These are phyloP conservation scores for Sesamia nonagrioides DNA, from an alignment of 1,140 invertebrate species.

Conservation along the genomic window DNA sequence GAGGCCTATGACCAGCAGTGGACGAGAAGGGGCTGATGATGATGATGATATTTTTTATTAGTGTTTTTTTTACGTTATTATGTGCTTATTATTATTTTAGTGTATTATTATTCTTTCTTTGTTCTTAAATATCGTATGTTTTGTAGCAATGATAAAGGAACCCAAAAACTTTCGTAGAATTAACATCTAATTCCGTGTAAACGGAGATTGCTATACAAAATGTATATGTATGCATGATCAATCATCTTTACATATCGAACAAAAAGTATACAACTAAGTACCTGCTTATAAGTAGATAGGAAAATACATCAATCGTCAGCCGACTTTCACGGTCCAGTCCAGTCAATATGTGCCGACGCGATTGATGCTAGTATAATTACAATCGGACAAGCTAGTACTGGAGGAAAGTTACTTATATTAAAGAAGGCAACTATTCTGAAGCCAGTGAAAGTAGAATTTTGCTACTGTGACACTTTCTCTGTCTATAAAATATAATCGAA, in stretches of 20 bases:
- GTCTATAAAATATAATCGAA: constrained; percentile 38
- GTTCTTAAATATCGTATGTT: no score
- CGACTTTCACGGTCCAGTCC: constrained; percentile 39
- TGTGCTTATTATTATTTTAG: no score
- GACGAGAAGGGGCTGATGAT: no score
- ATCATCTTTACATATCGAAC: constrained; percentile 6
- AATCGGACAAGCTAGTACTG: constrained; percentile 35
- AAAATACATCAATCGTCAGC: background rate
- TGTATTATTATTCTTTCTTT: no score
- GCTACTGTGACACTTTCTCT: constrained; percentile 45
- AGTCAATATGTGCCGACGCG: constrained; percentile 13
- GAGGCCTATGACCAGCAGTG: no score
- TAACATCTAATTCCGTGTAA: background rate
- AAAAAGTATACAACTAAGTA: constrained; percentile 10
- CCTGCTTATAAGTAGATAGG: background rate
- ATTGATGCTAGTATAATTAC: constrained; percentile 42
- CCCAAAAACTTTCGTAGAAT: no score
- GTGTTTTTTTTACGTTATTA: no score
- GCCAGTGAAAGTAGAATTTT: constrained; percentile 35
- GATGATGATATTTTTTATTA: no score
- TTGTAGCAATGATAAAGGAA: no score
- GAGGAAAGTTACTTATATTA: constrained; percentile 42
- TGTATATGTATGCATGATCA: background rate
- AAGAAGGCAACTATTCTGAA: constrained; percentile 19
- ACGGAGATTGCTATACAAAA: background rate